Base-by-base conservation (phyloP, 2,888 invertebrate genomes). In the Drosophila bunnanda region DNA sequence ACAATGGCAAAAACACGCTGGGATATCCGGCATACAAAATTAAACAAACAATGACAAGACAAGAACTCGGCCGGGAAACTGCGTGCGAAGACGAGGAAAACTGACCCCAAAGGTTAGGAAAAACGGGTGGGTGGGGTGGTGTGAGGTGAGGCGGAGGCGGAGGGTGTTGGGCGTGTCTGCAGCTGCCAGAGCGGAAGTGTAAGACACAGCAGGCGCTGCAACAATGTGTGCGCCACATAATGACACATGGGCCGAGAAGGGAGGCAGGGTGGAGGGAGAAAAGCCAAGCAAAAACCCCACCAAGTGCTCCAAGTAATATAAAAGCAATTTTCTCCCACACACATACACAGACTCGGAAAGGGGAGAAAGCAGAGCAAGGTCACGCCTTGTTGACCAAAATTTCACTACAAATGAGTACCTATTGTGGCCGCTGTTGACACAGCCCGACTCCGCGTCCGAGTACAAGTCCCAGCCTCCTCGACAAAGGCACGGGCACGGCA, bases 1-100 rank as follows among this genome's bases (percentile, higher is more conserved):
- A 86, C 88, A 89, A 89, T 88, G 75, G 84, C 55, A 82, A 73
- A 77, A 77, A 76, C 80, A 85, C 75, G 82, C 79, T 78, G 78
- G 85, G 88, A 77, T 78, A 82, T 89, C 88, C 86, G 82, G 78
- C 76, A 77, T 76, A 90, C 83, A 89, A 88, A 88, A 90, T 89
- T 89, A 79, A 88, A 80, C 86, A 88, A 88, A 80, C 88, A 89
- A 86, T 88, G 88, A 89, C 83, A 89, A 75, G 75, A 79, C 86
- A 81, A 78, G 72, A 79, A 75, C 76, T 75, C 43, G 68, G 67
- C 67, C 72, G 68, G 69, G 72, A 52, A 65, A 69, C 76, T 73
- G 65, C 74, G 71, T 68, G 68, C 70, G 76, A 65, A 65, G 36
- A 68, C 28, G 59, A n/a, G 69, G 68, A 65, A 65, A 61, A 54